Base-by-base conservation (phyloP, 2,797 vertebrate genomes). In the Calcarius lapponicus region DNA sequence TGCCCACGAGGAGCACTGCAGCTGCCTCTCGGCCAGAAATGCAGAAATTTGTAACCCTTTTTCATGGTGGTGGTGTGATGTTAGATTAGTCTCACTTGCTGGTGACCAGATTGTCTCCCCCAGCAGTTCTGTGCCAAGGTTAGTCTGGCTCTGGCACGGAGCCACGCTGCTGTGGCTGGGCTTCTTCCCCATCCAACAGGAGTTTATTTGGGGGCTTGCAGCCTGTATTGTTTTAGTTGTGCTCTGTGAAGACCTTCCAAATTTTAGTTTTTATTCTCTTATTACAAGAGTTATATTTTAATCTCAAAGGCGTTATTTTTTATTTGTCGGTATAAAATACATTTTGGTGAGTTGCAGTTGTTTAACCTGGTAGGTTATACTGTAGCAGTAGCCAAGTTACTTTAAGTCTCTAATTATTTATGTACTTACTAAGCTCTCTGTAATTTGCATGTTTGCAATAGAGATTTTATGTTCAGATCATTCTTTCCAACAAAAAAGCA, bases 381-480 rank as follows among this genome's bases (percentile, higher is more conserved):
- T 42, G 32, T 42, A 84, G 70, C 62, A 66, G 54, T 79, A 86
- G 70, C 62, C 70, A 84, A 25, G 26, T 71, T 65, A 17, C 51
- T 95, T 90, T 66, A 78, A 34, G 65, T 75, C 34, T 95, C 78
- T 60, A 69, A 73, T 91, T 93, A 85, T 93, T 92, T 78, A 57
- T 54, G 24, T 72, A 11, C 10, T 90, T 86, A 45, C 26, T 51
- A 72, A 79, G 66, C 36, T 86, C 15, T 86, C 53, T 80, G 58
- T 92, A 43, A 65, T 86, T 38, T 88, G 7, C 31, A 20, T 71
- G 36, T 38, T 90, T 38, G 17, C 65, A 75, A 20, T 56, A 60
- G 38, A 67, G 38, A 66, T 83, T 75, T 94, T 91, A 62, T 62
- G 36, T 84, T 93, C 86, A 86, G 40, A 43, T 81, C 17, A 24